Conservation (phyloP, 1,140 invertebrate species). For the Pseudomyrmex dendroicus region DNA sequence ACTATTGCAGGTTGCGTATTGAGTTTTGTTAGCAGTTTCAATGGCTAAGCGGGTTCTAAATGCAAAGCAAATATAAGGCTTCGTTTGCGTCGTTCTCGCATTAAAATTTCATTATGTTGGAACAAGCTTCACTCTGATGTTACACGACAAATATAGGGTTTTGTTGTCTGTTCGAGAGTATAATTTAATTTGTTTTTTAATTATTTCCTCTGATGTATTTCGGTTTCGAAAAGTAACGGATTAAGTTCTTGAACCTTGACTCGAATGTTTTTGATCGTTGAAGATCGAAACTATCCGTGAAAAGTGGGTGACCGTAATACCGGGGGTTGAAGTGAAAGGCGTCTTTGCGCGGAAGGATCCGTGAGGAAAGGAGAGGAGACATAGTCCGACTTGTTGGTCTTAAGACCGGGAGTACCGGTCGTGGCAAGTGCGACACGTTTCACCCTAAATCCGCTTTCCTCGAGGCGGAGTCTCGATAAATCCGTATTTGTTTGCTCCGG, state of each 20-base stretch:
- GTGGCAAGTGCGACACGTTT: constrained; percentile 53
- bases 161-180: too few relatives aligned
- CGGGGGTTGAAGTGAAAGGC: constrained; percentile 11
- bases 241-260: neutral
- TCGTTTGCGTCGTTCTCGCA: too few relatives aligned
- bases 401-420: constrained; percentile 34
- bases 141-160: neutral
- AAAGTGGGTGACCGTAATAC: constrained; percentile 50
- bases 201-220: too few relatives aligned
- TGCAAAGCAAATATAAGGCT: neutral
- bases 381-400: constrained; percentile 47
- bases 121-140: neutral
- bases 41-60: neutral
- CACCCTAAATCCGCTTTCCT: constrained; percentile 53
- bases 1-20: constrained; percentile 30
- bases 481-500: constrained; percentile 57
- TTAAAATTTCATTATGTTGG: neutral
- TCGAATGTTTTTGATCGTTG: neutral
- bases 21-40: constrained; percentile 18
- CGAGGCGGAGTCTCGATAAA: constrained; percentile 55
- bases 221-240: neutral
- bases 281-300: neutral
- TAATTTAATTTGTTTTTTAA: too few relatives aligned
- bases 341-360: neutral
- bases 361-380: neutral